Conservation (phyloP, 92 coral and sea anemone species). For the Montipora capitata region DNA sequence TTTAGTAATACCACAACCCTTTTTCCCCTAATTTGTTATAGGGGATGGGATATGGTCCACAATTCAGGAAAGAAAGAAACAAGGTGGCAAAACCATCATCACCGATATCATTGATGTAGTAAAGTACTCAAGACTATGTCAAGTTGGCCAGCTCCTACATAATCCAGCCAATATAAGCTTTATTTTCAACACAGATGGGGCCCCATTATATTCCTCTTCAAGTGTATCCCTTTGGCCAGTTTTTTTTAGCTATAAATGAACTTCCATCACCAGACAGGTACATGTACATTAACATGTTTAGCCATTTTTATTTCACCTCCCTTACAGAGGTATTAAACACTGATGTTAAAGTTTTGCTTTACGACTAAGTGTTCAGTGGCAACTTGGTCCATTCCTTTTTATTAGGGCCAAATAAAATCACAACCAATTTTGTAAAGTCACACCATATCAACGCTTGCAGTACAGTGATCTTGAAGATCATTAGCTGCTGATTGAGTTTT, state of each 20-base stretch:
- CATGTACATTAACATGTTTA: too few species aligned
- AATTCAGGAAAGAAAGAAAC: constrained; percentile 40
- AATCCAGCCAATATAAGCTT: constrained; percentile 63
- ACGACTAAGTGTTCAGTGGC: too few species aligned
- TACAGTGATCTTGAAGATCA: too few species aligned
- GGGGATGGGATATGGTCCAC: constrained; percentile 52
- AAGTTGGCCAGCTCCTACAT: constrained; percentile 55
- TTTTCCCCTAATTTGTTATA: not conserved
- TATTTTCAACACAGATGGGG: constrained; percentile 33
- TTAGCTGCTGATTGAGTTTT: too few species aligned
- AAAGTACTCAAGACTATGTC: constrained; percentile 45
- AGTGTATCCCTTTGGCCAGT: constrained; percentile 77
- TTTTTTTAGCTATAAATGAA: constrained; percentile 53
- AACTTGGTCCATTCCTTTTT: too few species aligned
- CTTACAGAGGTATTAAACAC: too few species aligned
- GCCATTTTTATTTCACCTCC: too few species aligned
- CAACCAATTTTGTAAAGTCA: too few species aligned
- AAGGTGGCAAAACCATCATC: constrained; percentile 41
- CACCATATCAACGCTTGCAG: too few species aligned
- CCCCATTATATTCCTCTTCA: too few species aligned
- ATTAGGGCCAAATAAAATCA: too few species aligned
- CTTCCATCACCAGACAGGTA: constrained; percentile 63
- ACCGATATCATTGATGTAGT: constrained; percentile 70
- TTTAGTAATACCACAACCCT: not conserved
- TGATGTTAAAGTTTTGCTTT: too few species aligned